phyloP scores from a whole-genome alignment of 2,888 invertebrate genomes.

The Melanophora roralis region DNA sequence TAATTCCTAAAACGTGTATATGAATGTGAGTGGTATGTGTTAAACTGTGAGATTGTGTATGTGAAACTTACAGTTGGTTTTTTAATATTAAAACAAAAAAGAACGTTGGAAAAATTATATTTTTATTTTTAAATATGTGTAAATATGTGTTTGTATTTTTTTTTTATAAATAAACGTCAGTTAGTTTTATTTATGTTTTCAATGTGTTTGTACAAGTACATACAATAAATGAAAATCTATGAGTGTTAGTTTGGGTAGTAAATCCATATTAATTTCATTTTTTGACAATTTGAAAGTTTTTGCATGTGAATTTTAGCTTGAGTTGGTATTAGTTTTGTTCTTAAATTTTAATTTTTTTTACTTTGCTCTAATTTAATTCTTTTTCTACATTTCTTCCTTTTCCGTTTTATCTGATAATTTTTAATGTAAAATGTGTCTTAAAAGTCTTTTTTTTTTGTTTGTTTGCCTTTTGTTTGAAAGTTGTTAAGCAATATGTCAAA shows the following conservation, averaged over 20 bases:
- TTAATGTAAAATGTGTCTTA: neutral
- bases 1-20: constrained; percentile 2
- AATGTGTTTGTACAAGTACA: neutral
- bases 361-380: neutral
- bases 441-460: constrained; percentile 2
- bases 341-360: constrained; percentile 31
- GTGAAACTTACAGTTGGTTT: neutral
- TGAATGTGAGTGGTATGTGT: neutral
- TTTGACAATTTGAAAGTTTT: neutral
- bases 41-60: neutral
- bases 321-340: constrained; percentile 11
- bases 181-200: constrained; percentile 15
- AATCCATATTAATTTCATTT: constrained; percentile 31
- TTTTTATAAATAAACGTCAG: constrained; percentile 13
- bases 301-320: neutral
- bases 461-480: constrained; percentile 25
- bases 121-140: too few species aligned
- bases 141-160: neutral
- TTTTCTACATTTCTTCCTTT: neutral
- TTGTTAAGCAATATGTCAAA: constrained; percentile 59
- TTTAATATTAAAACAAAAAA: too few species aligned
- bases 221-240: neutral
- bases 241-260: neutral
- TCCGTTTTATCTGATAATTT: neutral
- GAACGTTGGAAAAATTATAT: too few species aligned